Base-by-base conservation (phyloP, 2,797 vertebrate genomes). In the Poeciliopsis infans region DNA sequence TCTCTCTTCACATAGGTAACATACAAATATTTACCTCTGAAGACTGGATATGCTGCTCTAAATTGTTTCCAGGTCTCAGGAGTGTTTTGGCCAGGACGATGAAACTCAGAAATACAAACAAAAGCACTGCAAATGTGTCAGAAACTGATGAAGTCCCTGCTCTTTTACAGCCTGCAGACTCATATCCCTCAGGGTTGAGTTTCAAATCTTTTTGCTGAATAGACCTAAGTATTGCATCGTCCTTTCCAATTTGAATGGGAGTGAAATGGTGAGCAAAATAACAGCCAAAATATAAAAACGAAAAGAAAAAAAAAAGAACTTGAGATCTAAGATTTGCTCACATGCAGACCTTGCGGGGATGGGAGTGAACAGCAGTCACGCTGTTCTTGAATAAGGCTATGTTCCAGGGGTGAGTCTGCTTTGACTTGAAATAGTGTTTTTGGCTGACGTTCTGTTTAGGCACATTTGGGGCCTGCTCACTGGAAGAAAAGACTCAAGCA, bases 401-500 rank as follows among this genome's bases (percentile, higher is more conserved):
- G 73, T 83, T 93, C 86, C 86, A 88, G 81, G 77, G 78, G 85
- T 87, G 90, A 92, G 71, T 78, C 76, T 79, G 74, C 88, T 89
- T 89, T 83, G 85, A 72, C 88, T 87, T 86, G 81, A 86, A 89
- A 88, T 75, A 70, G 82, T 89, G 86, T 89, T 91, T 85, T 90
- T 93, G 91, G 91, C 91, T 74, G 11, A 49, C 45, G 83, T 77
- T 86, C 82, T 83, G 15, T 82, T 87, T 79, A 79, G 88, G 79
- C 89, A 88, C 81, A 72, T 76, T 36, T 71, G 68, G 81, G 84
- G 87, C 77, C 76, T 72, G 76, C 87, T 90, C 39, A 69, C 83
- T 90, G 69, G 57, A 88, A 86, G 83, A 91, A 92, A 92, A 88
- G 81, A 74, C 83, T 82, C 75, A 83, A 83, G 87, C 85, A 93